Evolutionary conservation across 30 jellyfish, hydroid and myxozoan species (phyloP).

Genomic region (Aurelia sp.): DNA sequence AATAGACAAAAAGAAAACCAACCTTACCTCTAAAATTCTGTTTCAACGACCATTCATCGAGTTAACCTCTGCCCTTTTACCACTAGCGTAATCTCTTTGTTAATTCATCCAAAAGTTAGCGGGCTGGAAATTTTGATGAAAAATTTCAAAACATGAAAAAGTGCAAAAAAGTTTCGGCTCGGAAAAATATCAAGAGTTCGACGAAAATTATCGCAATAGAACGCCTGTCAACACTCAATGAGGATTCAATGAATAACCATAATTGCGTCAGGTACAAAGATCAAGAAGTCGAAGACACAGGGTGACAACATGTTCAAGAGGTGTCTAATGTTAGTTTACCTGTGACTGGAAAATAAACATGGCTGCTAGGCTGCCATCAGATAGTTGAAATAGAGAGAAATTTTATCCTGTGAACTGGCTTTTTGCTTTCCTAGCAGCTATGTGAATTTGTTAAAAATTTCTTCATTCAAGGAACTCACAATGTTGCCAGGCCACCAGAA

Average conservation of each 20-base stretch:
- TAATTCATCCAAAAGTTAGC: background rate
- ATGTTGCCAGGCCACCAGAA: too few species aligned
- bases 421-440: background rate
- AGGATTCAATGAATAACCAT: slow-evolving; percentile 21
- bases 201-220: slow-evolving; percentile 4
- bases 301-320: slow-evolving; percentile 14
- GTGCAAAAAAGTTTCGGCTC: background rate
- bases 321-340: too few species aligned
- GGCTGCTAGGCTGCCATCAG: background rate
- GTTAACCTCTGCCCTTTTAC: slow-evolving; percentile 8
- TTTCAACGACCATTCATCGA: slow-evolving; percentile 7
- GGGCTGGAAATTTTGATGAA: background rate
- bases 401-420: background rate
- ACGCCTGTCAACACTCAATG: slow-evolving; percentile 33
- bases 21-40: slow-evolving; percentile 16
- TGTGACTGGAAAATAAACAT: too few species aligned
- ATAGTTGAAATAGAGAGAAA: background rate
- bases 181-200: background rate
- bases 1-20: background rate
- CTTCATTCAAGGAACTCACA: too few species aligned
- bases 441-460: background rate
- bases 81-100: background rate
- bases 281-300: slow-evolving; percentile 71
- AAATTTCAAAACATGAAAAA: background rate
- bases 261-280: slow-evolving; percentile 53